Conservation (phyloP, 2,797 vertebrate species). For the Gastrophryne carolinensis region DNA sequence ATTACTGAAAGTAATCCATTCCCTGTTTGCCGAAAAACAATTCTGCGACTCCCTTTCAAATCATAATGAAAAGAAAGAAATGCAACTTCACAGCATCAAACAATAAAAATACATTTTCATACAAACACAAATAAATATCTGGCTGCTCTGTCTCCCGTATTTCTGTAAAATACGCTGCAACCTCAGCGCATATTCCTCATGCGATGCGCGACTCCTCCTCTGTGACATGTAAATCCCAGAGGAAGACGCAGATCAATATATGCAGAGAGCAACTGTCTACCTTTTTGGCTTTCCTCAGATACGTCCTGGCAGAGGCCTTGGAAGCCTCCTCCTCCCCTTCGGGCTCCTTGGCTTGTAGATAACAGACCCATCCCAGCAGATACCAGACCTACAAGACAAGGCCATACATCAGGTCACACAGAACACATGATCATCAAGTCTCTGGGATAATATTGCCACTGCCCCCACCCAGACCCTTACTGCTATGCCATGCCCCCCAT, state of each 20-base stretch:
- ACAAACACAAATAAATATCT: constrained; percentile 28
- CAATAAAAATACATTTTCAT: constrained; percentile 37
- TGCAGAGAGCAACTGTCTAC: constrained; percentile 53
- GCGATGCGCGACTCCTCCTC: constrained; percentile 45
- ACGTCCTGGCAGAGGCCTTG: constrained; percentile 65
- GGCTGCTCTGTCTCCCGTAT: constrained; percentile 8
- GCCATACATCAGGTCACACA: constrained; percentile 55
- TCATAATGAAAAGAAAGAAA: constrained; percentile 47
- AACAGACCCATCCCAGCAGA: constrained; percentile 75
- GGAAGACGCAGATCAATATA: constrained; percentile 50
- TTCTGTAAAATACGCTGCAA: constrained; percentile 28
- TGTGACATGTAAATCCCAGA: constrained; percentile 53
- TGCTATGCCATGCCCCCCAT: too few species aligned
- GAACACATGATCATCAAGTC: too few species aligned
- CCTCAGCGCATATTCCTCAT: constrained; percentile 34
- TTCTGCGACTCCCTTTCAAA: constrained; percentile 31
- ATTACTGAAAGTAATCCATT: constrained; percentile 33
- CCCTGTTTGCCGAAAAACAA: constrained; percentile 30
- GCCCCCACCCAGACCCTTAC: too few species aligned
- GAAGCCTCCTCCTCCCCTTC: constrained; percentile 57
- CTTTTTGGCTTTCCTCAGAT: constrained; percentile 52
- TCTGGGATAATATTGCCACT: too few species aligned
- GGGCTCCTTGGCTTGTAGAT: constrained; percentile 64
- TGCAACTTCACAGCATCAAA: constrained; percentile 25
- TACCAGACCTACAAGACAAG: constrained; percentile 74